Evolutionary conservation across 2,797 vertebrate species (phyloP), one percentile per base, ranked within the genome.

Genomic region (Coccyzus lansbergi): DNA sequence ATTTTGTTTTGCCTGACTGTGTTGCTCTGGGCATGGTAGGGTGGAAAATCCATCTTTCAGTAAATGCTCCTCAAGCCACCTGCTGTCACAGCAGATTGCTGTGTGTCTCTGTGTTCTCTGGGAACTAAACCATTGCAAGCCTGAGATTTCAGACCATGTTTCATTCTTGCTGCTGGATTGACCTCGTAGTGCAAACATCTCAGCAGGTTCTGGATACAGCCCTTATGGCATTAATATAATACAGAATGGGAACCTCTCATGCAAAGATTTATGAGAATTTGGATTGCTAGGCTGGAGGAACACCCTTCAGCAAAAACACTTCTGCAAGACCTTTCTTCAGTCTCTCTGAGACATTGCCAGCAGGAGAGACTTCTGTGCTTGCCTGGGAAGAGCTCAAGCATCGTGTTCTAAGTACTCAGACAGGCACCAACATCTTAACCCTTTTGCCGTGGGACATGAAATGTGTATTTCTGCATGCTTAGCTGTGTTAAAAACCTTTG

Each of bases 51-150:
- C 77, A 71, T 92, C 89, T 93, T 90, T 72, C 69, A 42, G 48
- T 79, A 96, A 94, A 56, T 83, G 28, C 55, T 92, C 40, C 72
- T 92, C 65, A 87, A 91, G 52, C 83, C 67, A 84, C 91, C 85
- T 90, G 76, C 93, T 92, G 85, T 91, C 91, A 69, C 83, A 90
- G 80, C 94, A 92, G 88, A 88, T 90, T 94, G 74, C 67, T 92
- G 63, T 2, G 0, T 5, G 7, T 42, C 12, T 88, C 44, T 91
- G 34, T 78, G 2, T 65, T 81, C 44, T 55, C 70, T 38, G 71
- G 86, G 72, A 91, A 19, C 40, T 69, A 76, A 94, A 19, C 26
- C 21, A 12, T 28, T 31, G 19, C 29, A 69, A 86, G 29, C 33
- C 31, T 75, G 79, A 90, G 79, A 67, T 91, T 75, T 78, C 46